These are phyloP conservation scores for Acholoe squamosa DNA, from an alignment of 2,888 invertebrate genomes.

Conservation along the genomic window DNA sequence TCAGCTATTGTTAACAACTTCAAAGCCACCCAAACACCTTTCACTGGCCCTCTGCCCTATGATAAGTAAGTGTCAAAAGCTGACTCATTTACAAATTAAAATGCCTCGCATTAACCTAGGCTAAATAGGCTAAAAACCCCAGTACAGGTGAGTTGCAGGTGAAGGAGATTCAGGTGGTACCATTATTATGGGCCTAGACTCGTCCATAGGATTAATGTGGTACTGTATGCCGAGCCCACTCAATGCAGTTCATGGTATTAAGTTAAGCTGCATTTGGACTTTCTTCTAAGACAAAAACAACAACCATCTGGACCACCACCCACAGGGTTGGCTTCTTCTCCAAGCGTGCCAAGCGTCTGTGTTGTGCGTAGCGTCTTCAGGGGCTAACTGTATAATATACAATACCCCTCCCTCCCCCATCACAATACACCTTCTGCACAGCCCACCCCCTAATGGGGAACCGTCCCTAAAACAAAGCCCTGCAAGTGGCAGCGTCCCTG, in stretches of 20 bases:
- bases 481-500: background rate
- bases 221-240: background rate
- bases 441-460: too few species aligned
- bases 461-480: background rate
- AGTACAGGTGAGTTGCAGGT: conserved; percentile 16
- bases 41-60: background rate
- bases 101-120: background rate
- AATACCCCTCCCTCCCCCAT: background rate
- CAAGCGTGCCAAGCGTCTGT: conserved; percentile 11
- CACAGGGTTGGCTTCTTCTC: background rate
- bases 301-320: background rate
- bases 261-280: background rate
- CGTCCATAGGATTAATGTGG: background rate
- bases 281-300: background rate
- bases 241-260: background rate
- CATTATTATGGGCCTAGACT: background rate
- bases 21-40: conserved; percentile 14
- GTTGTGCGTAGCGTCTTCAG: too few species aligned
- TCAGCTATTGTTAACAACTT: conserved; percentile 1
- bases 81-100: background rate
- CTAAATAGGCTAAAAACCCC: too few species aligned
- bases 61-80: too few species aligned
- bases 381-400: background rate
- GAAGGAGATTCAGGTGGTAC: background rate
- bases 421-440: background rate